A percentile compares a stretch with the other conserved stretches of the same genome.
These are phyloP conservation scores for Ephestia elutella DNA, from an alignment of 1,140 invertebrate genomes.

Conservation along the genomic window DNA sequence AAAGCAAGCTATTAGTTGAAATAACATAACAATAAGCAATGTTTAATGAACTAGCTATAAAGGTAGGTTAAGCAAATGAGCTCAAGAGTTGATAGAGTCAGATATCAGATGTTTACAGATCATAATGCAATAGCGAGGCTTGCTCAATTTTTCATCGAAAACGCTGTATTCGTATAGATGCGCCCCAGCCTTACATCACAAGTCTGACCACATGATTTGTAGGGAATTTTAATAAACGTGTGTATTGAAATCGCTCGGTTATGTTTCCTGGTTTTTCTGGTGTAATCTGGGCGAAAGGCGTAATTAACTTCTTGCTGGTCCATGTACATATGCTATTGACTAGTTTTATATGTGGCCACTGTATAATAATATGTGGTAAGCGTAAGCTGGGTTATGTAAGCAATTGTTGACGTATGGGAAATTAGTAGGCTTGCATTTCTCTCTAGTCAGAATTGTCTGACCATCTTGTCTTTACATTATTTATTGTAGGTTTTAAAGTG, in stretches of 20 bases:
- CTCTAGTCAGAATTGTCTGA: too few relatives aligned
- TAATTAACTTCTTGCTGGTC: not conserved
- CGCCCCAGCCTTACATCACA: conserved; percentile 33
- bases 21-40: too few relatives aligned
- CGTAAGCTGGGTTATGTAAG: not conserved
- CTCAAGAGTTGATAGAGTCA: too few relatives aligned
- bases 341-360: not conserved
- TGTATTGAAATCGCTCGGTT: conserved; percentile 10
- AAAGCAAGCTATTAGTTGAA: too few relatives aligned
- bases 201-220: conserved; percentile 36
- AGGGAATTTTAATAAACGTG: conserved; percentile 37
- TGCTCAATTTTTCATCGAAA: not conserved
- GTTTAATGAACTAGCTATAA: too few relatives aligned
- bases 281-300: conserved; percentile 3
- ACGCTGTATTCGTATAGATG: conserved; percentile 4
- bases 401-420: conserved; percentile 1
- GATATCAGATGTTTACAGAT: too few relatives aligned
- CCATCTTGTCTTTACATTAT: too few relatives aligned
- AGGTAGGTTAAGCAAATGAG: too few relatives aligned
- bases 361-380: not conserved
- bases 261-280: conserved; percentile 8
- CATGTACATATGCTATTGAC: not conserved
- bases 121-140: too few relatives aligned
- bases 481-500: too few relatives aligned
- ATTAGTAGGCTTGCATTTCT: too few relatives aligned